Base-by-base conservation (phyloP, 1,140 invertebrate genomes). In the Melanaphis sacchari region DNA sequence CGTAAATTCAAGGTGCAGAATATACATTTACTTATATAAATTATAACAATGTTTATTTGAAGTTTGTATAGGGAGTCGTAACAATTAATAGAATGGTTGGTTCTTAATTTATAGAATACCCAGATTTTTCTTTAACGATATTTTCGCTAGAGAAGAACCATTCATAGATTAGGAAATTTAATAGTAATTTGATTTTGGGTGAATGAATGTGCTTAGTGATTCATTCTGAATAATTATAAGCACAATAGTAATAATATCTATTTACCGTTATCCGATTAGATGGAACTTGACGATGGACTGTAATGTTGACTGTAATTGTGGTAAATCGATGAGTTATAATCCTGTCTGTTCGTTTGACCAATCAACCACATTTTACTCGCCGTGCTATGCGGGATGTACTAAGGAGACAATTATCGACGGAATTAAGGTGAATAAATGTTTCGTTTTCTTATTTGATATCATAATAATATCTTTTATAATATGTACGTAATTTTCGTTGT, bases 361-460 rank as follows among this genome's bases (percentile, higher is more conserved):
- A 2, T 95, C 95, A 66, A 95, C 95, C 89, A 97, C 96, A 15
- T 97, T 96, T 94, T 97, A 97, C 94, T 97, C 97, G 2, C 96
- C 97, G 18, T 97, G 97, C 94, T 97, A 97, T 94, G 97, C 97
- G 81, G 97, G 97, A 15, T 97, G 97, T 94, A 95, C 95, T 31
- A 94, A 18, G 4, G 59, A 95, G 90, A 94, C 95, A 66, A 94
- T 94, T 8, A 94, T 93, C 0, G 90, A 95, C 88, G 95, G 31
- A 21, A 7, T 88, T 8, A 52, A 66, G 66, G 82, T 88, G 41
- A 66, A 54, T 18, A 88, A 1, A 40, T 2, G 2, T 31, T 36
- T 21, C 2, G 0, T 52, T n/a, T 76, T 18, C 7, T 15, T 36
- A 1, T 43, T 49, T n/a, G 15, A 43, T 26, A 3, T 26, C 38